phyloP scores from a whole-genome alignment of 2,797 vertebrate species.

The Micropoecilia bifurca region DNA sequence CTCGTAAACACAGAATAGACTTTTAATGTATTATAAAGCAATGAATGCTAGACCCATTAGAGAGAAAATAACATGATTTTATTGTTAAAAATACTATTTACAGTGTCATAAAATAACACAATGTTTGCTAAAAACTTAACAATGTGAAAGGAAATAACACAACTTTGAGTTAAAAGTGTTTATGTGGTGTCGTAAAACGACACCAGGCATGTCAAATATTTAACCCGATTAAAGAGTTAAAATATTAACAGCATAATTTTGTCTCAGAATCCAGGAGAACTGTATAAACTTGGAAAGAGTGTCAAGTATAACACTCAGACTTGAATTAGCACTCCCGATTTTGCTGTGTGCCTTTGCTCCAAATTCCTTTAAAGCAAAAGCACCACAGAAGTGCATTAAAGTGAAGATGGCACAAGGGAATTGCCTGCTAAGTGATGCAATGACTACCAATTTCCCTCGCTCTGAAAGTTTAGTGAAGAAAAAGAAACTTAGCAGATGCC shows the following conservation, averaged over 20 bases:
- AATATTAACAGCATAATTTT: conserved; percentile 14
- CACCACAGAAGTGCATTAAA: conserved; percentile 32
- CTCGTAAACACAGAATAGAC: not conserved
- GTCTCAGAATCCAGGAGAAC: conserved; percentile 3
- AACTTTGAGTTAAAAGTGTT: conserved; percentile 4
- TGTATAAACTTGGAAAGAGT: conserved; percentile 6
- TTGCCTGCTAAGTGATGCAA: conserved; percentile 21
- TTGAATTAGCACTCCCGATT: no score
- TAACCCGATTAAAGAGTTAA: conserved; percentile 9
- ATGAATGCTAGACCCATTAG: not conserved
- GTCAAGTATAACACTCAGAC: no score
- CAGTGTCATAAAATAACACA: not conserved
- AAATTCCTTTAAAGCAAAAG: conserved; percentile 24
- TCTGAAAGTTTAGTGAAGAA: conserved; percentile 8
- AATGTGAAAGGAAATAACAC: conserved; percentile 1
- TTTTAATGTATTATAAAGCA: not conserved
- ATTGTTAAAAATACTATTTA: not conserved
- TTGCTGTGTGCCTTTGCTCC: conserved; percentile 13
- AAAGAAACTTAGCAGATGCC: conserved; percentile 15
- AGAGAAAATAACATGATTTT: not conserved
- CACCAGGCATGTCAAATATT: not conserved
- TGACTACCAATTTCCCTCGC: conserved; percentile 14
- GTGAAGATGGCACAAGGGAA: conserved; percentile 18
- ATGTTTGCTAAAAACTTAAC: not conserved
- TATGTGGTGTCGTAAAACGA: not conserved